Conservation (phyloP, 2,888 invertebrate genomes). For the Cylloceria caligata region DNA sequence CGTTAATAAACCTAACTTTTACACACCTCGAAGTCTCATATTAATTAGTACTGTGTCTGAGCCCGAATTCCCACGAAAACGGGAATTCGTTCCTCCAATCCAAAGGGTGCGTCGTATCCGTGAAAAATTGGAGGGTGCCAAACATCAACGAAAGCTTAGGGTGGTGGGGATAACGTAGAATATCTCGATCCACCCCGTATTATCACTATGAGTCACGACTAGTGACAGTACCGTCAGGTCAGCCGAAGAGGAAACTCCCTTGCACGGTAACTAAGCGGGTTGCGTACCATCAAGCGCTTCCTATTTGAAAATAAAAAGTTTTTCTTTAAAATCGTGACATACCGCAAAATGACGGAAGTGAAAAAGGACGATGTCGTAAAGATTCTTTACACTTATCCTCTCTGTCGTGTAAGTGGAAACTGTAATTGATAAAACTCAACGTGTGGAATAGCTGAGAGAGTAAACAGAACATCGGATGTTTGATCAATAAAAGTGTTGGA, state of each 20-base stretch:
- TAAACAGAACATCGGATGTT: slow-evolving; percentile 43
- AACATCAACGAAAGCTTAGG: slow-evolving; percentile 52
- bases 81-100: slow-evolving; percentile 20
- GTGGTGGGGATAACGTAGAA: slow-evolving; percentile 40
- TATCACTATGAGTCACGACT: slow-evolving; percentile 63
- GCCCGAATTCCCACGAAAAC: no score
- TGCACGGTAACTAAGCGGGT: slow-evolving; percentile 34
- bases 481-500: slow-evolving; percentile 62
- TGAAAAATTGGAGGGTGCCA: slow-evolving; percentile 52
- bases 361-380: slow-evolving; percentile 85
- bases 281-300: slow-evolving; percentile 40
- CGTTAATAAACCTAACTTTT: no score
- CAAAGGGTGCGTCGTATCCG: slow-evolving; percentile 1
- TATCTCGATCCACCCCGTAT: slow-evolving; percentile 44
- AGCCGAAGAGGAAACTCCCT: slow-evolving; percentile 61
- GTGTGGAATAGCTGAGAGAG: slow-evolving; percentile 19
- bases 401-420: slow-evolving; percentile 86
- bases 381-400: slow-evolving; percentile 86
- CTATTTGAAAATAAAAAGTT: slow-evolving; percentile 20
- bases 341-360: slow-evolving; percentile 80
- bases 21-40: no score
- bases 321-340: background rate
- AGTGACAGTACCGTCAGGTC: slow-evolving; percentile 63
- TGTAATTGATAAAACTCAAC: background rate
- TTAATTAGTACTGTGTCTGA: no score